These are phyloP conservation scores for Trachelus iudaicus DNA, from an alignment of 2,888 invertebrate species.

Conservation along the genomic window DNA sequence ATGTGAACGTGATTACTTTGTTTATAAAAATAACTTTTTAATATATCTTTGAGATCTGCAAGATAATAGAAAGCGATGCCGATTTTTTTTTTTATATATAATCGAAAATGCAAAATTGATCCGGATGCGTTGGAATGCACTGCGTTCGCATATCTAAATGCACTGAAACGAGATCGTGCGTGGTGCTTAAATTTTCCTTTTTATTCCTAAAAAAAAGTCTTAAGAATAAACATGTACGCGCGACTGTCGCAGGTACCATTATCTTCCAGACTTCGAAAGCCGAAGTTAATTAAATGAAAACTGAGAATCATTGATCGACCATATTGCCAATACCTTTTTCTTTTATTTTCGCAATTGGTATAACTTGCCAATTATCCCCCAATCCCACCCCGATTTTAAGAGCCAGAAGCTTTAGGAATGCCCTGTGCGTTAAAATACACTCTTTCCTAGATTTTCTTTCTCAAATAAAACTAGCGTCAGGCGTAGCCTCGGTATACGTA, in stretches of 20 bases:
- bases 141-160: slow-evolving; percentile 12
- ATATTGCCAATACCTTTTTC: slow-evolving; percentile 1
- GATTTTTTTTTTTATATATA: background rate
- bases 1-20: slow-evolving; percentile 46
- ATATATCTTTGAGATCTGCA: slow-evolving; percentile 51
- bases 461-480: slow-evolving; percentile 32
- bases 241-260: slow-evolving; percentile 31
- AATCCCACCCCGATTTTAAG: slow-evolving; percentile 10
- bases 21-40: slow-evolving; percentile 56
- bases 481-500: slow-evolving; percentile 19
- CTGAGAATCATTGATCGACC: background rate
- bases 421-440: slow-evolving; percentile 49
- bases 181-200: slow-evolving; percentile 2
- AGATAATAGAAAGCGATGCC: slow-evolving; percentile 41
- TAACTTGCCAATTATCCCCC: slow-evolving; percentile 4
- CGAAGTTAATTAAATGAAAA: slow-evolving; percentile 20
- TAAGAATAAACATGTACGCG: slow-evolving; percentile 4
- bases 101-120: background rate
- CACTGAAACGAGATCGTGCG: slow-evolving; percentile 20
- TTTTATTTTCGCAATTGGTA: background rate
- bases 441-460: slow-evolving; percentile 35
- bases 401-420: slow-evolving; percentile 41
- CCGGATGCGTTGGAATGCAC: background rate
- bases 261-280: slow-evolving; percentile 35
- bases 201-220: slow-evolving; percentile 7